phyloP scores from a whole-genome alignment of 1,140 invertebrate genomes.

The Drosophila jambulina region DNA sequence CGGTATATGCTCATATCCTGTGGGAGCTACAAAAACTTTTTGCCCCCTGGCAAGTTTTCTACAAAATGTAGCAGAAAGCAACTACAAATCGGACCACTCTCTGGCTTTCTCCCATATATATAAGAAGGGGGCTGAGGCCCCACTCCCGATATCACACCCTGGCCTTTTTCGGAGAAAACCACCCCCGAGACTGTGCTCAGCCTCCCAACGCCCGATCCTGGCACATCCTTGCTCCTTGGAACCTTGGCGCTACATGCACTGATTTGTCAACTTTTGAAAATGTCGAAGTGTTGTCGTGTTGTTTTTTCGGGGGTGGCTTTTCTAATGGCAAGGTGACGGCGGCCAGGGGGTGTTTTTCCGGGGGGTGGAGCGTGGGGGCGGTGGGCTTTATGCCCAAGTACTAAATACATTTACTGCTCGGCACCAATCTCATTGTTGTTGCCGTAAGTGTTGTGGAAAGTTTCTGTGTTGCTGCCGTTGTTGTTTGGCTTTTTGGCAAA shows the following conservation, averaged over 20 bases:
- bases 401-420: conserved; percentile 74
- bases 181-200: conserved; percentile 46
- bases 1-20: conserved; percentile 57
- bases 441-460: conserved; percentile 79
- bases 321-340: conserved; percentile 73
- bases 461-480: conserved; percentile 81
- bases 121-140: not conserved
- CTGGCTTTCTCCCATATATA: conserved; percentile 10
- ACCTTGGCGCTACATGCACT: conserved; percentile 66
- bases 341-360: not conserved
- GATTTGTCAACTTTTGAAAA: conserved; percentile 83
- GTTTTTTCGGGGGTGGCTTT: conserved; percentile 55
- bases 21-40: conserved; percentile 73
- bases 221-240: conserved; percentile 37
- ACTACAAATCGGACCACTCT: conserved; percentile 71
- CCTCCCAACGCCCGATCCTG: conserved; percentile 26
- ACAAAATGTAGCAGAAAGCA: conserved; percentile 73
- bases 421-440: conserved; percentile 68
- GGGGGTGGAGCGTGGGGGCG: not conserved
- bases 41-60: conserved; percentile 56
- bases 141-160: conserved; percentile 6
- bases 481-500: conserved; percentile 83
- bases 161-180: conserved; percentile 35
- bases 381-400: conserved; percentile 53
- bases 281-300: conserved; percentile 77